These are phyloP conservation scores for Rhadinocentrus ornatus DNA, from an alignment of 2,797 vertebrate species.

Conservation along the genomic window DNA sequence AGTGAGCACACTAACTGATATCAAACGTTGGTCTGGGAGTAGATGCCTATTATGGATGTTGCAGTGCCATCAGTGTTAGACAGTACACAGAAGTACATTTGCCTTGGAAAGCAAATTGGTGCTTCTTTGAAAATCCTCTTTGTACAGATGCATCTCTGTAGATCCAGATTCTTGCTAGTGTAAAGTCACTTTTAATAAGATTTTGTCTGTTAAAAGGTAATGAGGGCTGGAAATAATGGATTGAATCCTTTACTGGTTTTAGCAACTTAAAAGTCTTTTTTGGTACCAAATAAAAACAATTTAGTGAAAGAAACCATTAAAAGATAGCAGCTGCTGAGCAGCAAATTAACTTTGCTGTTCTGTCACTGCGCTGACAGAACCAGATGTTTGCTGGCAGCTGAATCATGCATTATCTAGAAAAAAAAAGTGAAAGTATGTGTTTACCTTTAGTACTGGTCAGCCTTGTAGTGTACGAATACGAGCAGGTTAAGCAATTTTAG, in stretches of 20 bases:
- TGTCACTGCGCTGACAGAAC: slow-evolving; percentile 23
- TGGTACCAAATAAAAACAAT: slow-evolving; percentile 6
- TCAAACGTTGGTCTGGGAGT: slow-evolving; percentile 46
- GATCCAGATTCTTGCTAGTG: slow-evolving; percentile 75
- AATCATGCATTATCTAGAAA: slow-evolving; percentile 37
- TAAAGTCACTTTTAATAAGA: slow-evolving; percentile 75
- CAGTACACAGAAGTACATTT: slow-evolving; percentile 58
- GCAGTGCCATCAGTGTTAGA: slow-evolving; percentile 47
- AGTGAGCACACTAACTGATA: slow-evolving; percentile 68
- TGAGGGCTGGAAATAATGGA: slow-evolving; percentile 1
- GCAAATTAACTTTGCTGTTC: slow-evolving; percentile 24
- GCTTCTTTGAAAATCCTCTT: slow-evolving; percentile 65
- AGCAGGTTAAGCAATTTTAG: slow-evolving; percentile 28
- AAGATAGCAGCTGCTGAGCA: slow-evolving; percentile 38
- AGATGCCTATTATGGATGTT: slow-evolving; percentile 48
- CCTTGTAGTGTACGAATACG: slow-evolving; percentile 26
- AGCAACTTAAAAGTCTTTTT: not conserved
- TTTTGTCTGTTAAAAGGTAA: slow-evolving; percentile 62
- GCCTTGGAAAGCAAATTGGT: slow-evolving; percentile 60
- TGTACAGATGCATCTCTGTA: slow-evolving; percentile 76
- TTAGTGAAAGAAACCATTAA: slow-evolving; percentile 9
- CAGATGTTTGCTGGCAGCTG: slow-evolving; percentile 42
- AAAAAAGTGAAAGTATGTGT: slow-evolving; percentile 42
- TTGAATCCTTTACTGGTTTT: not conserved
- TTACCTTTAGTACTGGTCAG: slow-evolving; percentile 34